These are phyloP conservation scores for Pinna nobilis DNA, from an alignment of 1,140 invertebrate species.

Conservation along the genomic window DNA sequence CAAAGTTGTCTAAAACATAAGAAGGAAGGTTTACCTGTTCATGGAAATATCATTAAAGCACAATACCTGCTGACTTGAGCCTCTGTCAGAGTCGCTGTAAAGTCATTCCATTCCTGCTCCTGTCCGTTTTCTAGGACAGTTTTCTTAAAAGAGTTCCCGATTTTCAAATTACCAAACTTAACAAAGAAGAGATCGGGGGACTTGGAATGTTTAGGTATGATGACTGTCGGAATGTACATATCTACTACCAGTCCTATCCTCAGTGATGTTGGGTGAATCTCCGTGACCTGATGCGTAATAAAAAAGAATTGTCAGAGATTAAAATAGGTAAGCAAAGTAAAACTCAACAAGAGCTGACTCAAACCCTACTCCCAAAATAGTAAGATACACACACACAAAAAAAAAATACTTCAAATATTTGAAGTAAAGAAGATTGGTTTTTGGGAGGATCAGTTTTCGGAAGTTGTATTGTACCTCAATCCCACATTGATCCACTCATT, in stretches of 20 bases:
- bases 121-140: slow-evolving; percentile 43
- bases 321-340: slow-evolving; percentile 61
- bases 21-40: too few species aligned
- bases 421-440: too few species aligned
- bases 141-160: slow-evolving; percentile 83
- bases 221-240: slow-evolving; percentile 84
- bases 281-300: slow-evolving; percentile 72
- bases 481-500: too few species aligned
- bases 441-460: too few species aligned
- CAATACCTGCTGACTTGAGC: slow-evolving; percentile 81
- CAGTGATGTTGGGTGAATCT: slow-evolving; percentile 79
- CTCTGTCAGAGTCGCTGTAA: slow-evolving; percentile 80
- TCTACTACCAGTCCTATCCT: slow-evolving; percentile 83
- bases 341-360: slow-evolving; percentile 60
- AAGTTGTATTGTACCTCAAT: too few species aligned
- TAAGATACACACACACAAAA: too few species aligned
- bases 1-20: too few species aligned
- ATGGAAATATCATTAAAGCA: too few species aligned
- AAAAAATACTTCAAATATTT: too few species aligned
- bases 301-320: neutral
- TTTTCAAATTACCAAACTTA: slow-evolving; percentile 84
- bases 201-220: slow-evolving; percentile 87
- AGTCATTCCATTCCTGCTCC: slow-evolving; percentile 68
- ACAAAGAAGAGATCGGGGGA: slow-evolving; percentile 87
- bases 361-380: too few species aligned